A percentile compares a stretch with the other conserved stretches of the same genome.
These are phyloP conservation scores for Dynastes hyllus DNA, from an alignment of 2,888 invertebrate genomes.

Conservation along the genomic window DNA sequence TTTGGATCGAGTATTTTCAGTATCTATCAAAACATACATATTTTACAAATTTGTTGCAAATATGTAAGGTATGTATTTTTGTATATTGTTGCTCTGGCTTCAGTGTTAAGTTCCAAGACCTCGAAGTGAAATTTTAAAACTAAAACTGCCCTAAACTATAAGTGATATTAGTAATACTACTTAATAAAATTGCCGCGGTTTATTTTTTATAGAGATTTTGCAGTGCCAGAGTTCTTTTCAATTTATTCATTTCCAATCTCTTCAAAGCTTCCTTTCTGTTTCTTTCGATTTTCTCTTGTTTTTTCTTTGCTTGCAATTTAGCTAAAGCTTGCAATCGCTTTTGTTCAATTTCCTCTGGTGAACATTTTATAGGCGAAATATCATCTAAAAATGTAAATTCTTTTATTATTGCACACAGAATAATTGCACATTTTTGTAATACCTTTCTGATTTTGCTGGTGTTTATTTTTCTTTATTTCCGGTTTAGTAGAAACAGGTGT, in stretches of 20 bases:
- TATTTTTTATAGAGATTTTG: slow-evolving; percentile 40
- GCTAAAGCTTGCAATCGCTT: slow-evolving; percentile 71
- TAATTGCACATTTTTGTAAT: not conserved
- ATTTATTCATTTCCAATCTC: slow-evolving; percentile 63
- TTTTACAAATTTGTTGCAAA: not conserved
- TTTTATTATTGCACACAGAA: not conserved
- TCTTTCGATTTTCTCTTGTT: slow-evolving; percentile 66
- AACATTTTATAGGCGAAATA: slow-evolving; percentile 65
- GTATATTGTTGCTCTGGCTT: too few relatives aligned
- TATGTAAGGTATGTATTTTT: not conserved
- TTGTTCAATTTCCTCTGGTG: slow-evolving; percentile 71
- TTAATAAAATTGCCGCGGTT: not conserved
- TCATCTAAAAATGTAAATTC: slow-evolving; percentile 45
- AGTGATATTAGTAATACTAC: not conserved
- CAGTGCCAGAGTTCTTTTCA: slow-evolving; percentile 55
- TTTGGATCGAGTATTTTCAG: too few relatives aligned
- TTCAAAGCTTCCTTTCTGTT: slow-evolving; percentile 68
- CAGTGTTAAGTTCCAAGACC: too few relatives aligned
- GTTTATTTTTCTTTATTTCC: not conserved
- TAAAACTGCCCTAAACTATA: too few relatives aligned
- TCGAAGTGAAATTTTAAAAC: too few relatives aligned
- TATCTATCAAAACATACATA: too few relatives aligned
- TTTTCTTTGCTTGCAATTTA: slow-evolving; percentile 69
- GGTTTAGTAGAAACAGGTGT: not conserved
- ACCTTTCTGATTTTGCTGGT: slow-evolving; percentile 21